phyloP scores from a whole-genome alignment of 2,888 invertebrate species.

The Podotricha telesiphe region DNA sequence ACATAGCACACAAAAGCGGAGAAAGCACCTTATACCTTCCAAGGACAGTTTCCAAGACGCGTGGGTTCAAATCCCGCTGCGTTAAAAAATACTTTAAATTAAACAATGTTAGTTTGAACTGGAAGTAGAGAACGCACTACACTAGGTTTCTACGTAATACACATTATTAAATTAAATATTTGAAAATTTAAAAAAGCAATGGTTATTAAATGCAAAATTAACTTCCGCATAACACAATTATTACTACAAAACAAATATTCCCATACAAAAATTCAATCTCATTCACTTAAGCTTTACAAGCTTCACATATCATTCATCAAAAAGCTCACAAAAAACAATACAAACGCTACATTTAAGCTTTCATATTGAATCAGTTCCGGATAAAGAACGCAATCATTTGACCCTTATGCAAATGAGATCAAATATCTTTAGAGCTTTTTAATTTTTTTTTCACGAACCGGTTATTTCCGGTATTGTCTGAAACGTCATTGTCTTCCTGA shows the following conservation, averaged over 20 bases:
- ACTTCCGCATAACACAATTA: slow-evolving; percentile 1
- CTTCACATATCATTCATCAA: slow-evolving; percentile 23
- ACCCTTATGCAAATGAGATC: slow-evolving; percentile 56
- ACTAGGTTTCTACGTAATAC: too few species aligned
- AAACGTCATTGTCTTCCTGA: slow-evolving; percentile 53
- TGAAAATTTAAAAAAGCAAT: too few species aligned
- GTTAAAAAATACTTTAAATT: too few species aligned
- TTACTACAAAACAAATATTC: slow-evolving; percentile 4
- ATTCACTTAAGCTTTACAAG: background rate
- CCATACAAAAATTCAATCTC: background rate
- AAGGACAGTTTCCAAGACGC: too few species aligned
- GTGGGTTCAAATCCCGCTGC: too few species aligned
- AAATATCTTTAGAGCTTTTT: slow-evolving; percentile 54
- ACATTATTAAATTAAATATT: too few species aligned
- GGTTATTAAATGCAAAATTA: background rate
- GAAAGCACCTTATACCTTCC: too few species aligned
- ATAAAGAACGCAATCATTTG: slow-evolving; percentile 29
- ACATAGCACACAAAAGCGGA: too few species aligned
- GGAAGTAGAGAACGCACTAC: too few species aligned
- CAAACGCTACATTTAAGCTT: slow-evolving; percentile 31
- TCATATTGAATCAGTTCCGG: slow-evolving; percentile 30
- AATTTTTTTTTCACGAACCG: slow-evolving; percentile 51
- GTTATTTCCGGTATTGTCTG: slow-evolving; percentile 40
- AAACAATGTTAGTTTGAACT: too few species aligned
- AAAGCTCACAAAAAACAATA: slow-evolving; percentile 33